A percentile compares a stretch with the other conserved stretches of the same genome.
These are phyloP conservation scores for Acrocera orbiculus DNA, from an alignment of 2,888 invertebrate genomes.

Conservation along the genomic window DNA sequence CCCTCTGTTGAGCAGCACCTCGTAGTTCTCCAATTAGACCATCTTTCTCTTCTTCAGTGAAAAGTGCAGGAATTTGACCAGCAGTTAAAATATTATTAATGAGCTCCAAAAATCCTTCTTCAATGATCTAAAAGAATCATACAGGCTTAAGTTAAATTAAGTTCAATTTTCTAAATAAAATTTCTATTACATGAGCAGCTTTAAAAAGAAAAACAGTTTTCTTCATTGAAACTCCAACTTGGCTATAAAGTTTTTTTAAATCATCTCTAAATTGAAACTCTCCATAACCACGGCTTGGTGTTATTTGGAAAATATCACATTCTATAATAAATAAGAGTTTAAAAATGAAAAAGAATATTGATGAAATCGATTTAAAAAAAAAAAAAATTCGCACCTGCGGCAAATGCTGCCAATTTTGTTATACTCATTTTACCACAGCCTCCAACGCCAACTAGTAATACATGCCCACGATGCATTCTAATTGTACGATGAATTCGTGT, in stretches of 20 bases:
- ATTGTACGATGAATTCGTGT: constrained; percentile 73
- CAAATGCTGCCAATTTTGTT: constrained; percentile 61
- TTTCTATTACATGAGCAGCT: constrained; percentile 61
- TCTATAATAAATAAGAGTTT: constrained; percentile 25
- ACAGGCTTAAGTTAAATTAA: background rate
- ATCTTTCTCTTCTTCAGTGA: constrained; percentile 78
- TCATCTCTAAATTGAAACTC: constrained; percentile 73
- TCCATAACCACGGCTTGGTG: constrained; percentile 68
- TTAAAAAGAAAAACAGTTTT: constrained; percentile 69
- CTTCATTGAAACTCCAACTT: constrained; percentile 62
- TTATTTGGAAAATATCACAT: constrained; percentile 67
- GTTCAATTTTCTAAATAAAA: too few relatives aligned
- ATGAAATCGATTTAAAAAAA: background rate
- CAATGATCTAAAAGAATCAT: constrained; percentile 36
- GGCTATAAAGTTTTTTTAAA: constrained; percentile 57
- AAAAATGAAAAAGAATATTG: background rate
- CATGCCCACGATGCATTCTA: constrained; percentile 61
- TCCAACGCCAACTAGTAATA: constrained; percentile 72
- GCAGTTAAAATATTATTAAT: constrained; percentile 85
- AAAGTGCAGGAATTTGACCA: constrained; percentile 73
- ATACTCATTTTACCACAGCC: constrained; percentile 79
- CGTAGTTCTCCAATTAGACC: constrained; percentile 52
- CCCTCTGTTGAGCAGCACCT: constrained; percentile 48
- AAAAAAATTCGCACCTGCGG: constrained; percentile 40
- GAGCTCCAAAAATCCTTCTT: constrained; percentile 72